Conservation (phyloP, 2,797 vertebrate species). For the Betta splendens region DNA sequence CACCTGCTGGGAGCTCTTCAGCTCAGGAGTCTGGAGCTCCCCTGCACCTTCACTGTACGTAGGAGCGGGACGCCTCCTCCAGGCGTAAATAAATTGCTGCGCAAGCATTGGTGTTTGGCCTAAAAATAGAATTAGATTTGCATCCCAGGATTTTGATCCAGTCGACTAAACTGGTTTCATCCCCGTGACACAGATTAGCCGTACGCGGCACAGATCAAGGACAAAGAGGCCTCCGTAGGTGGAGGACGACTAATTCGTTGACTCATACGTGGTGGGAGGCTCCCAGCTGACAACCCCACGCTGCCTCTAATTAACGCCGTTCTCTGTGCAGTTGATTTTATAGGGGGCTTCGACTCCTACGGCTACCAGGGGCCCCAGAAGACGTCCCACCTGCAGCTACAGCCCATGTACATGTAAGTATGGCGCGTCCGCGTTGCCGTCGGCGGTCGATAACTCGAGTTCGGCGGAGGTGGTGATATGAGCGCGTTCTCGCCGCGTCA, state of each 20-base stretch:
- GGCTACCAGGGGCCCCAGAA: conserved; percentile 99
- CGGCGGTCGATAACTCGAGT: conserved; percentile 23
- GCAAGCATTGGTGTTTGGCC: conserved; percentile 33
- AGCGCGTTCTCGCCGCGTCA: conserved; percentile 37
- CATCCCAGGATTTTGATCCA: conserved; percentile 26
- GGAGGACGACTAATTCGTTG: conserved; percentile 32
- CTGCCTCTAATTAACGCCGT: conserved; percentile 46
- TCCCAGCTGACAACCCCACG: conserved; percentile 22
- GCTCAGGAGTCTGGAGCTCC: conserved; percentile 40
- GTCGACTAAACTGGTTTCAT: conserved; percentile 26
- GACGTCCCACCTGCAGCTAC: conserved; percentile 98
- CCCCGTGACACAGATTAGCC: conserved; percentile 23
- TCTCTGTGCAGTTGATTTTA: conserved; percentile 93
- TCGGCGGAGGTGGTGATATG: conserved; percentile 27
- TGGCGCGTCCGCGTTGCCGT: conserved; percentile 37
- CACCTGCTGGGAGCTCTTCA: conserved; percentile 66
- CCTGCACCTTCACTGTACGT: conserved; percentile 52
- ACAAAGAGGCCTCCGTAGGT: conserved; percentile 37
- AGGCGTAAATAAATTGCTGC: conserved; percentile 54
- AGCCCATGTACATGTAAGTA: conserved; percentile 98
- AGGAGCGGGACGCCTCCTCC: conserved; percentile 55
- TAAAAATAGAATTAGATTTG: conserved; percentile 52
- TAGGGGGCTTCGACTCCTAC: conserved; percentile 99
- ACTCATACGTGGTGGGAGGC: conserved; percentile 45
- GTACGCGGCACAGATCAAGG: not conserved